A percentile compares a stretch with the other conserved stretches of the same genome.
Conservation (phyloP, 2,113 vertebrate species). For the Junco hyemalis region DNA sequence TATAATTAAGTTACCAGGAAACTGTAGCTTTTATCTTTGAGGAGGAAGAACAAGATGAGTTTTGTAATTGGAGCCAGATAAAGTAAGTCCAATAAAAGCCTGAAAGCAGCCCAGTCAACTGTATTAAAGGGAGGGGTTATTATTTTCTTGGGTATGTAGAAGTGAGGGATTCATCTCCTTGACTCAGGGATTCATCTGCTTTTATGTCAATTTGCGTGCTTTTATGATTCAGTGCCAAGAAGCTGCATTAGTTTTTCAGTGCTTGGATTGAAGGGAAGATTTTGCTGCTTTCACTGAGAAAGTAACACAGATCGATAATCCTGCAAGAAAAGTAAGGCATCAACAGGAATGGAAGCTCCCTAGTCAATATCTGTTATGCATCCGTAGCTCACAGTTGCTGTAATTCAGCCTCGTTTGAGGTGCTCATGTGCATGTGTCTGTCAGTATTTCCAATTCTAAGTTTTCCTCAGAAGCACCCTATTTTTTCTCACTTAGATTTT, state of each 20-base stretch:
- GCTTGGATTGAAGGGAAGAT: background rate
- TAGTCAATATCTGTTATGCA: background rate
- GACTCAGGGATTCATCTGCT: background rate
- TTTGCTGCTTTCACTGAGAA: background rate
- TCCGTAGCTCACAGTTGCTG: background rate
- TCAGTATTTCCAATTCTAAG: background rate
- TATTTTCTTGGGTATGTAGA: background rate
- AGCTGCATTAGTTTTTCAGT: background rate
- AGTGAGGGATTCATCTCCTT: background rate
- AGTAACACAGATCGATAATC: background rate
- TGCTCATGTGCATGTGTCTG: background rate
- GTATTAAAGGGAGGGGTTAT: background rate
- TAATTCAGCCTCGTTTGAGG: background rate
- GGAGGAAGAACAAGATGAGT: background rate
- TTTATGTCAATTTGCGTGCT: background rate
- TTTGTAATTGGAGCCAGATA: slow-evolving; percentile 1
- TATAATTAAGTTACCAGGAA: background rate
- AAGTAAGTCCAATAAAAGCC: slow-evolving; percentile 7
- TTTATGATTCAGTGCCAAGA: background rate
- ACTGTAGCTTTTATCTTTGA: background rate
- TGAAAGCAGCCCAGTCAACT: background rate
- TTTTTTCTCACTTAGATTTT: background rate
- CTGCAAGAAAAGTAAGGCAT: background rate
- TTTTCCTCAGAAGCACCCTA: background rate
- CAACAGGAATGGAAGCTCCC: background rate